Percentiles rank a stretch among this genome's conserved stretches.
Conservation (phyloP, 2,113 vertebrate species). For the Thalassoma bifasciatum region DNA sequence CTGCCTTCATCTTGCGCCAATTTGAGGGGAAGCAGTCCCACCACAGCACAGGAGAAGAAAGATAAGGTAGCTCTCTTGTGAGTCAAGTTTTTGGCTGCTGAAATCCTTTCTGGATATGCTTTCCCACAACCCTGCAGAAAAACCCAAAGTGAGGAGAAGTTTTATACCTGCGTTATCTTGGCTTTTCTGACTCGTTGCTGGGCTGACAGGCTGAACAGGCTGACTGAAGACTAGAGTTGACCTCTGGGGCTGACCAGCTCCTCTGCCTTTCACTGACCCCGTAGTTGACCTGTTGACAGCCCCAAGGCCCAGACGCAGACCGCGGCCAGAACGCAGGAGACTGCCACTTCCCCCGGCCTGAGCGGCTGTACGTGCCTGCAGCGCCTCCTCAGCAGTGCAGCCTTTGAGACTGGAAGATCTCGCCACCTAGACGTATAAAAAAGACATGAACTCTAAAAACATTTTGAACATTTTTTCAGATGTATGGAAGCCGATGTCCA, state of each 20-base stretch:
- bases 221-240: slow-evolving; percentile 86
- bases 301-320: slow-evolving; percentile 92
- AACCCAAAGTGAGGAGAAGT: not conserved
- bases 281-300: slow-evolving; percentile 89
- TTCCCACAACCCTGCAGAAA: not conserved
- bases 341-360: slow-evolving; percentile 78
- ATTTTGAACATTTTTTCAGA: too few relatives aligned
- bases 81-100: slow-evolving; percentile 35
- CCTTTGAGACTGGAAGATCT: slow-evolving; percentile 66
- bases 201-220: slow-evolving; percentile 84
- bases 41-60: slow-evolving; percentile 28
- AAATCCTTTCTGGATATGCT: slow-evolving; percentile 35
- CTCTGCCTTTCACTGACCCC: slow-evolving; percentile 84
- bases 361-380: slow-evolving; percentile 55
- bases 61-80: slow-evolving; percentile 26
- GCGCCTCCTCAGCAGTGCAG: slow-evolving; percentile 57
- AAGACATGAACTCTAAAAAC: not conserved
- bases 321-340: slow-evolving; percentile 89
- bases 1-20: slow-evolving; percentile 66
- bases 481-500: too few relatives aligned
- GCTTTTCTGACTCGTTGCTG: slow-evolving; percentile 79
- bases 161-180: slow-evolving; percentile 85
- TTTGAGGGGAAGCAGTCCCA: slow-evolving; percentile 38
- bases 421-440: slow-evolving; percentile 60
- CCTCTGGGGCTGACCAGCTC: slow-evolving; percentile 86